Evolutionary conservation across 2,888 invertebrate species (phyloP), one percentile per base, ranked within the genome.

Genomic region (Dryadula phaetusa): DNA sequence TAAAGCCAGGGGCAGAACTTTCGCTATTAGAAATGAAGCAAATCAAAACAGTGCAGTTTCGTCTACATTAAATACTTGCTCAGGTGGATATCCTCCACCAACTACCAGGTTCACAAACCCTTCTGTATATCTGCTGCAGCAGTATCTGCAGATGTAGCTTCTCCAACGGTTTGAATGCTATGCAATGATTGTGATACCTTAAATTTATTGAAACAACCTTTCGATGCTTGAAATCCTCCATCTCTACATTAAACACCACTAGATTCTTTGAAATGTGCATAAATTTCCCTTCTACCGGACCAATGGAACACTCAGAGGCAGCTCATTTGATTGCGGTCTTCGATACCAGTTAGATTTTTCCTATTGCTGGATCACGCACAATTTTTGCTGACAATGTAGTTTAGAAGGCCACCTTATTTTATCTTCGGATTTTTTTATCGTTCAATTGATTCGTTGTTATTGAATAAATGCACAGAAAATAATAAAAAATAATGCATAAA

Each of bases 151-250:
- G 70, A 72, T 71, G 71, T 70, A 18, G 74, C 67, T 71, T 72
- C 73, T 71, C 70, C 74, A 64, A 70, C 67, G 47, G 70, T 73
- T 71, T 72, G 70, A 66, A 49, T 25, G 49, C 2, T 72, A 71
- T 75, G 73, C 67, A 74, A 73, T 71, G 71, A 73, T 71, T 72
- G 71, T 71, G 72, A 42, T 66, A 71, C 56, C 65, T 73, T 74
- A 72, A 75, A 76, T 72, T 74, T 72, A 72, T 74, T 73, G 67
- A 75, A 73, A 73, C 72, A 74, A 72, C 72, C 72, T 72, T 75
- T 70, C 65, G 71, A 71, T 49, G 66, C 66, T 68, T 72, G 69
- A 73, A 72, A 63, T 72, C 68, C 70, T 42, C 53, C 66, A 70
- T 67, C 60, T 65, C 25, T 69, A 67, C 68, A 63, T 71, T 71